Conservation (phyloP, 2,797 vertebrate genomes). For the Xenopus petersii region DNA sequence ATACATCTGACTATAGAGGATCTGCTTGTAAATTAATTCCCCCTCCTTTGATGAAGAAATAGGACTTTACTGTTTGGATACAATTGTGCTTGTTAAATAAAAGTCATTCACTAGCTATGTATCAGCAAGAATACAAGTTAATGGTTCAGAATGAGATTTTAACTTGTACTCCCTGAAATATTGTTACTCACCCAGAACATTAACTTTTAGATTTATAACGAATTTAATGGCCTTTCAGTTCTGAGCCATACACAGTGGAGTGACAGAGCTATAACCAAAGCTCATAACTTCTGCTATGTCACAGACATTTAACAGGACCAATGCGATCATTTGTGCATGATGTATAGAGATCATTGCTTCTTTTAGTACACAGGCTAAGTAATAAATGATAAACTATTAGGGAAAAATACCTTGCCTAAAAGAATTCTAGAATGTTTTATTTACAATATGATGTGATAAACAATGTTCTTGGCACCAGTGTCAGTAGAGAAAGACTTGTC, state of each 20-base stretch:
- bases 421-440: not conserved
- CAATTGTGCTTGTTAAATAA: too few relatives aligned
- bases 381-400: slow-evolving; percentile 32
- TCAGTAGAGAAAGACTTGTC: not conserved
- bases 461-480: not conserved
- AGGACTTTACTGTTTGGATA: too few relatives aligned
- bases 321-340: slow-evolving; percentile 35
- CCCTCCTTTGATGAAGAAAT: too few relatives aligned
- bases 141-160: slow-evolving; percentile 19
- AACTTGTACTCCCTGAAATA: slow-evolving; percentile 15
- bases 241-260: slow-evolving; percentile 22
- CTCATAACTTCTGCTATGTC: slow-evolving; percentile 26
- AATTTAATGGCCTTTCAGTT: slow-evolving; percentile 34
- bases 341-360: slow-evolving; percentile 32
- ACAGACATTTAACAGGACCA: slow-evolving; percentile 28
- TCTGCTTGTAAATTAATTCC: too few relatives aligned
- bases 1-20: too few relatives aligned
- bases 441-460: not conserved
- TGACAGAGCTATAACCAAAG: slow-evolving; percentile 38
- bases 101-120: not conserved
- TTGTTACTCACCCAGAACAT: slow-evolving; percentile 35
- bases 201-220: slow-evolving; percentile 39
- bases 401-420: slow-evolving; percentile 5
- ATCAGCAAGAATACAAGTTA: slow-evolving; percentile 6
- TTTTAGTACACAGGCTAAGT: slow-evolving; percentile 20